A percentile compares a stretch with the other conserved stretches of the same genome.
Conservation (phyloP, 2,113 vertebrate species). For the Mastomys natalensis region DNA sequence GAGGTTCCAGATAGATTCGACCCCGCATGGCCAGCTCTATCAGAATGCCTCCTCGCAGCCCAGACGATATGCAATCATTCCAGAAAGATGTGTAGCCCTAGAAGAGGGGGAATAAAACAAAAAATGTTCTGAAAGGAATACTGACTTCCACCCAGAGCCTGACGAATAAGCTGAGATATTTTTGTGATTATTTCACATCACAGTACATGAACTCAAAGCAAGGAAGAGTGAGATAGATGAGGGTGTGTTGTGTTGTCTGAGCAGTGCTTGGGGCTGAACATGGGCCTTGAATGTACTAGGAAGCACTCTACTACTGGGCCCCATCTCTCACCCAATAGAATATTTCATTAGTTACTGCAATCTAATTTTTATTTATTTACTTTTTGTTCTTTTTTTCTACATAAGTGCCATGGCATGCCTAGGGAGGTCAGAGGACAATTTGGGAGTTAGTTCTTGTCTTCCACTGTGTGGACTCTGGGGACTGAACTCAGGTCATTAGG, state of each 20-base stretch:
- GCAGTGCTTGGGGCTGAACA: background rate
- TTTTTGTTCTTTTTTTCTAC: background rate
- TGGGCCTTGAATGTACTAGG: background rate
- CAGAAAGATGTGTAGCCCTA: slow-evolving; percentile 93
- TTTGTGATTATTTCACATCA: background rate
- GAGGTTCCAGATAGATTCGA: slow-evolving; percentile 88
- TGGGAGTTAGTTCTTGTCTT: background rate
- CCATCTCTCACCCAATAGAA: background rate
- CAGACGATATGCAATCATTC: slow-evolving; percentile 93
- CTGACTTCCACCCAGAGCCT: background rate
- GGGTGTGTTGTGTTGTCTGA: background rate
- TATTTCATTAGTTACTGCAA: background rate
- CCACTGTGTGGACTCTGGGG: background rate
- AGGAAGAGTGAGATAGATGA: slow-evolving; percentile 14
- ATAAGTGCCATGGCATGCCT: background rate
- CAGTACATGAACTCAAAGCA: slow-evolving; percentile 11
- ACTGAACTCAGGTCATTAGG: background rate
- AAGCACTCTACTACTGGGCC: background rate
- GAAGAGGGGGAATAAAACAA: slow-evolving; percentile 14
- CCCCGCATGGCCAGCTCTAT: slow-evolving; percentile 90
- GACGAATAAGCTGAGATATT: background rate
- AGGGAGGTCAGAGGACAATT: background rate
- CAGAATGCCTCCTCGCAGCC: slow-evolving; percentile 89
- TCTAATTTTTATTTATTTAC: background rate
- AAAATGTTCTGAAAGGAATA: slow-evolving; percentile 54